These are phyloP conservation scores for Cataglyphis hispanica DNA, from an alignment of 1,140 invertebrate genomes.

Conservation along the genomic window DNA sequence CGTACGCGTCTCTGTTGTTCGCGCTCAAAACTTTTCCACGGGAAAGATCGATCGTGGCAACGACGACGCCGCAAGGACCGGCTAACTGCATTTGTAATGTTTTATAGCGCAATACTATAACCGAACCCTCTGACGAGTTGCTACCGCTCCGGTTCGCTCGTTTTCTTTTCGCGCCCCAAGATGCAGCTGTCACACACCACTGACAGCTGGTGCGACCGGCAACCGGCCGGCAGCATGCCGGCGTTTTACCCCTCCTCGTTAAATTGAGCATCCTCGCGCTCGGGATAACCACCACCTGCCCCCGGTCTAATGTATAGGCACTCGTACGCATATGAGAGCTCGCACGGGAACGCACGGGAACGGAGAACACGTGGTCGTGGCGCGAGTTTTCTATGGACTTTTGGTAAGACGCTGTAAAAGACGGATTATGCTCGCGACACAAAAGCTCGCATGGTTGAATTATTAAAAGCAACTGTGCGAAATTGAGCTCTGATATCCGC, in stretches of 20 bases:
- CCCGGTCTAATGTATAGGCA: conserved; percentile 35
- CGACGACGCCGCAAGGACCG: not conserved
- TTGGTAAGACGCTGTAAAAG: conserved; percentile 45
- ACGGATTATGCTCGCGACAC: conserved; percentile 53
- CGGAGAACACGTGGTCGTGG: conserved; percentile 49
- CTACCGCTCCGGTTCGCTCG: not conserved
- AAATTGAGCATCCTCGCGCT: conserved; percentile 77
- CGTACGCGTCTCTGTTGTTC: not conserved
- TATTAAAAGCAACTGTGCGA: conserved; percentile 64
- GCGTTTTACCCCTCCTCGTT: conserved; percentile 76
- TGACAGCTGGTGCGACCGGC: conserved; percentile 78
- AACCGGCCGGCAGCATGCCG: conserved; percentile 67
- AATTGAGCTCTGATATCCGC: not conserved
- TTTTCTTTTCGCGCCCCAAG: conserved; percentile 68
- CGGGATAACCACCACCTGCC: conserved; percentile 77
- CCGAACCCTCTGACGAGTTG: not conserved
- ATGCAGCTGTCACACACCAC: conserved; percentile 80
- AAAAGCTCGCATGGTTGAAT: conserved; percentile 47
- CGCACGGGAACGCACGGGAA: not conserved
- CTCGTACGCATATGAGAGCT: not conserved
- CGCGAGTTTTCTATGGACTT: conserved; percentile 4
- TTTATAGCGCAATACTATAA: conserved; percentile 4
- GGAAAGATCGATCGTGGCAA: conserved; percentile 10
- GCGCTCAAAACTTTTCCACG: conserved; percentile 33
- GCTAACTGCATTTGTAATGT: not conserved